Percentiles rank a stretch among this genome's conserved stretches.
Evolutionary conservation across 2,888 invertebrate species (phyloP).

Genomic region (Tolmerus cingulatus): DNA sequence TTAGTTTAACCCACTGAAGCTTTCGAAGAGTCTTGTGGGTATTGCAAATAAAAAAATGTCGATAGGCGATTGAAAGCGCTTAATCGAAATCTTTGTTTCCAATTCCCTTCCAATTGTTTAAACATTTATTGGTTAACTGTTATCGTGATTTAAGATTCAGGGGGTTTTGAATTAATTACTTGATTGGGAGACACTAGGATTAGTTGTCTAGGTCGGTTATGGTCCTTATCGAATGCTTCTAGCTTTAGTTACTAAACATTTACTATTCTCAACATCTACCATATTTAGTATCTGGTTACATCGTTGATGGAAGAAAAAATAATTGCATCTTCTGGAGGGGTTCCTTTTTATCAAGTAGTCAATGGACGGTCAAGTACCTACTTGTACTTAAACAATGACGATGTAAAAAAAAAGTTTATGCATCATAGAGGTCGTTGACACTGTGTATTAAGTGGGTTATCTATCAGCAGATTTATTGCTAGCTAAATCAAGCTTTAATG

Average conservation of each 20-base stretch:
- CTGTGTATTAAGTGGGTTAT: neutral
- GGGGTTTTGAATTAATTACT: neutral
- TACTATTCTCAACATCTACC: neutral
- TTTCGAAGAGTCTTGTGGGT: neutral
- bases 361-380: neutral
- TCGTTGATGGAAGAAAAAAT: neutral
- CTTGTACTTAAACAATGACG: neutral
- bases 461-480: neutral
- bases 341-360: neutral
- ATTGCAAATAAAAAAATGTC: neutral
- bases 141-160: neutral
- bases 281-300: neutral
- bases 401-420: neutral
- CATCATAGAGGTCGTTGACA: neutral
- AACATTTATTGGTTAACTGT: neutral
- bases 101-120: neutral
- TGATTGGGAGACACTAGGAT: neutral
- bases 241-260: neutral
- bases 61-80: neutral
- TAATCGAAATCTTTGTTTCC: neutral
- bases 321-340: neutral
- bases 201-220: neutral
- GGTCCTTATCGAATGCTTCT: neutral
- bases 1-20: neutral
- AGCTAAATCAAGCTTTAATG: neutral